Conservation (phyloP, 1,140 invertebrate species). For the Magallana angulata region DNA sequence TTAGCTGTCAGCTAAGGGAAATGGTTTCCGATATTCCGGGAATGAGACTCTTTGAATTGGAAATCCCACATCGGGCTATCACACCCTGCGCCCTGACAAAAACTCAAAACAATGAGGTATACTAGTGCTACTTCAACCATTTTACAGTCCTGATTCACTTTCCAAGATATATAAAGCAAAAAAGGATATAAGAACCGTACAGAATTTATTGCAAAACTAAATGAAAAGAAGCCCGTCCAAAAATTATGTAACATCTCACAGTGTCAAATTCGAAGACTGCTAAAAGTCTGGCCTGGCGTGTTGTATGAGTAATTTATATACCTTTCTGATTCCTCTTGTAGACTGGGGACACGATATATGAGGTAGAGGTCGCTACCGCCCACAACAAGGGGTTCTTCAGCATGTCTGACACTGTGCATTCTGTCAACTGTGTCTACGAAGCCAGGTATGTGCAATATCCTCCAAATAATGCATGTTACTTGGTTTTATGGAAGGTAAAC, state of each 20-base stretch:
- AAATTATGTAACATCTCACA: no score
- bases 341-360: slow-evolving; percentile 22
- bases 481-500: no score
- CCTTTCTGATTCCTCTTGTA: neutral
- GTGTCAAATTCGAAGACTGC: no score
- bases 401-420: neutral
- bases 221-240: no score
- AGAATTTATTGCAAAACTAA: no score
- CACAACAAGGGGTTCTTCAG: slow-evolving; percentile 5
- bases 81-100: slow-evolving; percentile 3
- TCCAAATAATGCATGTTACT: no score
- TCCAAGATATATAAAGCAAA: no score
- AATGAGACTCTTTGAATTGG: neutral
- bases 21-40: neutral
- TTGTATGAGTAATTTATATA: no score
- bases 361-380: neutral
- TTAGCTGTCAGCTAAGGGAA: slow-evolving; percentile 12
- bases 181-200: no score
- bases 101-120: neutral
- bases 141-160: neutral
- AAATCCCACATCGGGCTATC: neutral
- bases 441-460: neutral
- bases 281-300: no score
- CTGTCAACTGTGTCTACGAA: slow-evolving; percentile 5
- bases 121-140: neutral